Conservation (phyloP, 2,113 vertebrate genomes). For the Montifringilla adamsi region DNA sequence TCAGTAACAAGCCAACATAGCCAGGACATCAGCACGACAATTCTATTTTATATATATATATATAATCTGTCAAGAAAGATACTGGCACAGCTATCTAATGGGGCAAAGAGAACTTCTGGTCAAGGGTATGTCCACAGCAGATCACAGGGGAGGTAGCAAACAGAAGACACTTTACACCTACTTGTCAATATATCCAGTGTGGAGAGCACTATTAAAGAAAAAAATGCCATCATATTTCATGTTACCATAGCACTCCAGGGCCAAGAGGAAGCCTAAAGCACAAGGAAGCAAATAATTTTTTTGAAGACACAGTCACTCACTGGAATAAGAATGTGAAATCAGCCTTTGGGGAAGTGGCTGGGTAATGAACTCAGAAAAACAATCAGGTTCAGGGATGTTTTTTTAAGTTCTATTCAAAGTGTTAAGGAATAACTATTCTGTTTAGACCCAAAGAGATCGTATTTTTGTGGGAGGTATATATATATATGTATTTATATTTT, state of each 20-base stretch:
- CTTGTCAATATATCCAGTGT: not conserved
- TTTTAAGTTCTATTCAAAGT: not conserved
- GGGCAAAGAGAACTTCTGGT: not conserved
- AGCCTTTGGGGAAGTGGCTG: not conserved
- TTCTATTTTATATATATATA: not conserved
- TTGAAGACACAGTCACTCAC: not conserved
- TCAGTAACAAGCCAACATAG: not conserved
- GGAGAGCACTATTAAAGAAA: not conserved
- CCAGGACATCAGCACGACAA: not conserved
- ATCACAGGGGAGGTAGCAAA: not conserved
- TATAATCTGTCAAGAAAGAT: not conserved
- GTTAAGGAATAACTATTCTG: slow-evolving; percentile 16
- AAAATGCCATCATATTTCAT: slow-evolving; percentile 12
- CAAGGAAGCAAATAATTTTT: slow-evolving; percentile 7
- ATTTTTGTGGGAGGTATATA: slow-evolving; percentile 28
- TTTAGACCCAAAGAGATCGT: not conserved
- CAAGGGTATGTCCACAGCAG: not conserved
- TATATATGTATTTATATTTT: slow-evolving; percentile 27
- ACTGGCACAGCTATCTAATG: not conserved
- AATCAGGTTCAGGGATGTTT: slow-evolving; percentile 36
- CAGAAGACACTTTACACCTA: not conserved
- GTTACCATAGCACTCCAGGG: slow-evolving; percentile 4
- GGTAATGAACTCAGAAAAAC: not conserved
- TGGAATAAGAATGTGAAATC: slow-evolving; percentile 7
- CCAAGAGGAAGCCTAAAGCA: slow-evolving; percentile 19